Percentiles rank a stretch among this genome's conserved stretches.
Conservation (phyloP, 2,888 invertebrate genomes). For the Galeopsomyia nigrocyanea region DNA sequence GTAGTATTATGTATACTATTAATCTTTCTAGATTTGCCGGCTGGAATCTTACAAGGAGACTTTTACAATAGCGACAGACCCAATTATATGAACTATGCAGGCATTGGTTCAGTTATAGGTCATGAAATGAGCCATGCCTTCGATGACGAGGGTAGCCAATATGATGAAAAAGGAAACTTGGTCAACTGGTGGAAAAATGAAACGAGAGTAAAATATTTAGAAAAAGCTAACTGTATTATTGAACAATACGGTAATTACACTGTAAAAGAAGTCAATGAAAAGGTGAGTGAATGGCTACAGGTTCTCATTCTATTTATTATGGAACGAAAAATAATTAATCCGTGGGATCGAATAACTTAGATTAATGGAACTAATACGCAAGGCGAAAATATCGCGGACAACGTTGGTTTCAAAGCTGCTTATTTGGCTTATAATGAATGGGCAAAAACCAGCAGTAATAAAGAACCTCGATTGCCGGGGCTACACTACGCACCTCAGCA, state of each 20-base stretch:
- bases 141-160: neutral
- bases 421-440: neutral
- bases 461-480: too few species aligned
- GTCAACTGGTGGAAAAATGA: conserved; percentile 1
- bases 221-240: neutral
- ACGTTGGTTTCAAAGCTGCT: too few species aligned
- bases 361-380: too few species aligned
- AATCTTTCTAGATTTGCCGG: neutral
- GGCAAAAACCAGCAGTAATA: neutral
- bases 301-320: too few species aligned
- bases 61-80: neutral
- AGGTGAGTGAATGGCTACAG: too few species aligned
- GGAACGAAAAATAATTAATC: too few species aligned
- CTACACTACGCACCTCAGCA: too few species aligned
- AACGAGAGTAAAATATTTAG: neutral
- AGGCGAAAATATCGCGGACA: too few species aligned
- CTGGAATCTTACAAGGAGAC: conserved; percentile 2
- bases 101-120: neutral
- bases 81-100: neutral
- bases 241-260: neutral
- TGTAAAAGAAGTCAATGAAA: neutral
- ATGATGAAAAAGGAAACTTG: conserved; percentile 4
- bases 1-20: neutral
- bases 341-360: too few species aligned
- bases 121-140: neutral